Conservation (phyloP, 2,113 vertebrate genomes). For the Pogonocichla stellata region DNA sequence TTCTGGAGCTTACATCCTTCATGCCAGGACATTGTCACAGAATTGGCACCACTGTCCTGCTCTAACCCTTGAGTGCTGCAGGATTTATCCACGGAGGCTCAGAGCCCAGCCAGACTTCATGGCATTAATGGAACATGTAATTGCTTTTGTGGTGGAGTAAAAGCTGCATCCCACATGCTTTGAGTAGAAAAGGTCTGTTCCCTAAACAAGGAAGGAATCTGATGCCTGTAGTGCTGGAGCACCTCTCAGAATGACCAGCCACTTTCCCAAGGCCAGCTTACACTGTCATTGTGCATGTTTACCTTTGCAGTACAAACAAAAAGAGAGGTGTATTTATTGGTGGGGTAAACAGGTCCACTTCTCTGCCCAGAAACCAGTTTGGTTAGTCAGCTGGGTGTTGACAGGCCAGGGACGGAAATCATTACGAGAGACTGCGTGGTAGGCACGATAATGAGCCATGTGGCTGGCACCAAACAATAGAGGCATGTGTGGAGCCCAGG, state of each 20-base stretch:
- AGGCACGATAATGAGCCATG: constrained; percentile 48
- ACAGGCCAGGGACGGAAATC: constrained; percentile 49
- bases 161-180: neutral
- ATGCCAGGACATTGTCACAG: neutral
- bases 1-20: neutral
- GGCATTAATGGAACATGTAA: neutral
- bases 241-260: neutral
- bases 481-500: constrained; percentile 13
- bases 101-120: neutral
- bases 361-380: constrained; percentile 42
- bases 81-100: accelerated
- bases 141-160: neutral
- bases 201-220: neutral
- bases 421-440: constrained; percentile 29
- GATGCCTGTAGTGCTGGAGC: neutral
- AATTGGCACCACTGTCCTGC: neutral
- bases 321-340: neutral
- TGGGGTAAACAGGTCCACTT: constrained; percentile 15
- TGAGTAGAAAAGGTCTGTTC: neutral
- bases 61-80: neutral
- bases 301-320: neutral
- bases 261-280: neutral
- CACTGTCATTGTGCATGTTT: neutral
- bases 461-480: constrained; percentile 40
- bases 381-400: constrained; percentile 62